Conservation (phyloP, 2,113 vertebrate species). For the Cavia porcellus region DNA sequence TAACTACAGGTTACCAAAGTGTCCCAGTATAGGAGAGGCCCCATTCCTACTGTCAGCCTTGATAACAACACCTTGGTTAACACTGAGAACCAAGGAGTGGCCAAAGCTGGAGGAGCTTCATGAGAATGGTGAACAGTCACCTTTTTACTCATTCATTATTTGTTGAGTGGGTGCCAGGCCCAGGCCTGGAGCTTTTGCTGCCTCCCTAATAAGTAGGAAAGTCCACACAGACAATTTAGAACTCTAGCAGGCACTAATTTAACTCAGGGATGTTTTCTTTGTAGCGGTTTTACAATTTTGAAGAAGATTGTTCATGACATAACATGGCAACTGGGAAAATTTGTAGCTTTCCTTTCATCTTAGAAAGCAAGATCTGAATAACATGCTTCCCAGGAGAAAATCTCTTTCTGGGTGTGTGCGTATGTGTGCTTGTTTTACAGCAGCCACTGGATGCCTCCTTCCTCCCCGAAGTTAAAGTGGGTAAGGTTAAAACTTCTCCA, state of each 20-base stretch:
- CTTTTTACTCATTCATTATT: slow-evolving; percentile 33
- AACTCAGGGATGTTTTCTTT: slow-evolving; percentile 78
- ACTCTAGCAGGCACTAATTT: slow-evolving; percentile 66
- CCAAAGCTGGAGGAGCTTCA: not conserved
- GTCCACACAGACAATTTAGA: slow-evolving; percentile 54
- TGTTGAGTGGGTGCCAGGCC: not conserved
- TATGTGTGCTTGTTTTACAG: slow-evolving; percentile 61
- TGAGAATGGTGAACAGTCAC: not conserved
- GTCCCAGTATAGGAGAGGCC: not conserved
- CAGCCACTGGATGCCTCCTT: slow-evolving; percentile 49
- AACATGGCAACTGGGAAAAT: slow-evolving; percentile 83
- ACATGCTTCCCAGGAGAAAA: slow-evolving; percentile 79
- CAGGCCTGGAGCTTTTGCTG: slow-evolving; percentile 49
- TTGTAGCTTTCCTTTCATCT: slow-evolving; percentile 83
- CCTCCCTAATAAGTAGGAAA: slow-evolving; percentile 66
- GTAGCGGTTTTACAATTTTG: slow-evolving; percentile 77
- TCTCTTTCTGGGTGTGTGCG: slow-evolving; percentile 3
- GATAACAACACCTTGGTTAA: not conserved
- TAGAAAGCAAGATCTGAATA: slow-evolving; percentile 80
- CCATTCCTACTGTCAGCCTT: not conserved
- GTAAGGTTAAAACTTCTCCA: slow-evolving; percentile 63
- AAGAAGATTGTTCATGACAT: slow-evolving; percentile 82
- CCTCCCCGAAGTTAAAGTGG: slow-evolving; percentile 59
- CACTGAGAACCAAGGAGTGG: slow-evolving; percentile 14
- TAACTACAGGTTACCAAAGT: not conserved